Conservation (phyloP, 2,888 invertebrate genomes). For the Drosophila paracracens region DNA sequence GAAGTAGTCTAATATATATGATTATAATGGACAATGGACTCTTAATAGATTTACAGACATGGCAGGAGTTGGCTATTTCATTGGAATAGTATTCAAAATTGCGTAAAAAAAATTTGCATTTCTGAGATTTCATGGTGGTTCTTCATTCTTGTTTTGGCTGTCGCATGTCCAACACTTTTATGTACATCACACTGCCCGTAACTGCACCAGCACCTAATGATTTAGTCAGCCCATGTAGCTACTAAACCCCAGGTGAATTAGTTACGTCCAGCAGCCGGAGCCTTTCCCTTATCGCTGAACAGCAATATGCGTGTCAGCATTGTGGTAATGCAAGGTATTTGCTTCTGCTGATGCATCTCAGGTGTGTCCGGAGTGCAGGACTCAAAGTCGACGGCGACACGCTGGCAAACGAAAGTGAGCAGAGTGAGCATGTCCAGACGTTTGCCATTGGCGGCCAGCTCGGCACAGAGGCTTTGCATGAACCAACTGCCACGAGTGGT, state of each 20-base stretch:
- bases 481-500: constrained; percentile 98
- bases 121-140: constrained; percentile 2
- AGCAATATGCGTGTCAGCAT: constrained; percentile 94
- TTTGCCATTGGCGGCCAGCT: constrained; percentile 90
- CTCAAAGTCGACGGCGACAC: constrained; percentile 95
- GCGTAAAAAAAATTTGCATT: too few species aligned
- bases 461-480: constrained; percentile 95
- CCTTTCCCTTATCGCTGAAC: constrained; percentile 86
- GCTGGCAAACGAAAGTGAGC: constrained; percentile 93
- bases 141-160: background rate
- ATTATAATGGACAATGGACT: constrained; percentile 20
- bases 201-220: constrained; percentile 1
- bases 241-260: constrained; percentile 26
- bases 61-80: constrained; percentile 42
- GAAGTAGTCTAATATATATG: constrained; percentile 9
- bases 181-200: constrained; percentile 41
- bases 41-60: constrained; percentile 24
- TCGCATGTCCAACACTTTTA: constrained; percentile 15
- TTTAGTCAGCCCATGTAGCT: constrained; percentile 35
- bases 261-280: constrained; percentile 60
- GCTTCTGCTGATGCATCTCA: constrained; percentile 95
- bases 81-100: constrained; percentile 14
- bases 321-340: constrained; percentile 96
- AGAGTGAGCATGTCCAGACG: constrained; percentile 93
- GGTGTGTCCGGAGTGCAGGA: constrained; percentile 93